Conservation (phyloP, 2,888 invertebrate genomes). For the Ennomos erosarius region DNA sequence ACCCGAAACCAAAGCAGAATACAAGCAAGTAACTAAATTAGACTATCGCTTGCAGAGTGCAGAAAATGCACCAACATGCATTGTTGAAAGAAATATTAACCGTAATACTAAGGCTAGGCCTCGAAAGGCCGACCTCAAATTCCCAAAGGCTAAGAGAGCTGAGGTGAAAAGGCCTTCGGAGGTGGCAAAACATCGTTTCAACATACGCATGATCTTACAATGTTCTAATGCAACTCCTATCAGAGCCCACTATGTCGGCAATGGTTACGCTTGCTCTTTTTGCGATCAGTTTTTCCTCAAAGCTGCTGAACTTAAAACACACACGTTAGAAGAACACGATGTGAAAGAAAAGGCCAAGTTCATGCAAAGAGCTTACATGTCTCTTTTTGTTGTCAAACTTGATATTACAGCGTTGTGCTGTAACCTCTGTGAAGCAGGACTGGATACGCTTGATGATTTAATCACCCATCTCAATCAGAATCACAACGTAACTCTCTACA, state of each 20-base stretch:
- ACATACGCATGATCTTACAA: too few species aligned
- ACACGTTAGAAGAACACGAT: slow-evolving; percentile 52
- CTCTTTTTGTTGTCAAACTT: slow-evolving; percentile 53
- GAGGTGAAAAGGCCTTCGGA: slow-evolving; percentile 11
- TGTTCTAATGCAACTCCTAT: slow-evolving; percentile 64
- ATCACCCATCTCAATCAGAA: slow-evolving; percentile 37
- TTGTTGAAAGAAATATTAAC: too few species aligned
- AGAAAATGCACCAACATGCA: too few species aligned
- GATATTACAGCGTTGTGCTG: slow-evolving; percentile 59
- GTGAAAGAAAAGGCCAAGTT: slow-evolving; percentile 41
- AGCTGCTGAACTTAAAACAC: slow-evolving; percentile 56
- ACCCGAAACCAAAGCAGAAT: too few species aligned
- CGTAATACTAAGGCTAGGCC: too few species aligned
- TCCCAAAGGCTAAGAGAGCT: slow-evolving; percentile 12
- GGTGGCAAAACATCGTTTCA: too few species aligned
- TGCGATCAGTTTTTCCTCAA: slow-evolving; percentile 49
- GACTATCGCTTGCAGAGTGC: too few species aligned
- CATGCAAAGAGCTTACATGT: slow-evolving; percentile 45
- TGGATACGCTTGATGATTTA: slow-evolving; percentile 31
- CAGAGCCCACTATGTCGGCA: slow-evolving; percentile 45
- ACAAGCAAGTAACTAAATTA: too few species aligned
- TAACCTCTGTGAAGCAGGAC: slow-evolving; percentile 30
- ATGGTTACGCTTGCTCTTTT: slow-evolving; percentile 61
- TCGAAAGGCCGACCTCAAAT: too few species aligned
- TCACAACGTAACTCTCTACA: slow-evolving; percentile 37